Conservation (phyloP, 92 coral and sea anemone species). For the Plumapathes pennacea region DNA sequence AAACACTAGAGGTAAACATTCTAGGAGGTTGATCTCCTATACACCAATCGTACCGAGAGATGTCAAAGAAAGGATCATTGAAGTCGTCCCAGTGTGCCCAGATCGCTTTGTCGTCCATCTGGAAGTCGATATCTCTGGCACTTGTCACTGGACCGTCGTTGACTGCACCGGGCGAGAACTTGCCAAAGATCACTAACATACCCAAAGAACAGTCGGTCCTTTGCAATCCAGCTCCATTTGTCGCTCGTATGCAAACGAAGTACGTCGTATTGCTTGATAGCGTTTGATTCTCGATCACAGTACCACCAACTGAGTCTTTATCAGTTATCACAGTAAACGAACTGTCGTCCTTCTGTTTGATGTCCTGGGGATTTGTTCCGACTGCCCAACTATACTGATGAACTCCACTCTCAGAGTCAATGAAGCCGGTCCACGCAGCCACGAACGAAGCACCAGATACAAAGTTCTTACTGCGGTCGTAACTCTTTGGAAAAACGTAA, state of each 20-base stretch:
- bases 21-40: constrained; percentile 45
- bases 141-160: constrained; percentile 67
- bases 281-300: constrained; percentile 53
- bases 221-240: constrained; percentile 67
- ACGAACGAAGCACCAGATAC: constrained; percentile 63
- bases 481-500: constrained; percentile 53
- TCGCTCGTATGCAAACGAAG: constrained; percentile 67
- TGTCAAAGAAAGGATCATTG: constrained; percentile 65
- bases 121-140: constrained; percentile 66
- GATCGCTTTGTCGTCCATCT: constrained; percentile 74
- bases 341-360: constrained; percentile 8
- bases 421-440: constrained; percentile 73
- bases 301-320: constrained; percentile 58
- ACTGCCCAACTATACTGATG: constrained; percentile 58
- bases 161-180: constrained; percentile 69
- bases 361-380: constrained; percentile 15
- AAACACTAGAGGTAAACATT: constrained; percentile 3
- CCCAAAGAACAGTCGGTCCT: constrained; percentile 67
- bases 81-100: constrained; percentile 88
- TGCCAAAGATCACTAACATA: constrained; percentile 59
- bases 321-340: constrained; percentile 12
- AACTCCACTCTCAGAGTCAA: constrained; percentile 77
- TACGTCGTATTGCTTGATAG: constrained; percentile 52
- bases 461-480: constrained; percentile 47
- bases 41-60: constrained; percentile 71